Conservation (phyloP, 1,140 invertebrate genomes). For the Hermetia illucens region DNA sequence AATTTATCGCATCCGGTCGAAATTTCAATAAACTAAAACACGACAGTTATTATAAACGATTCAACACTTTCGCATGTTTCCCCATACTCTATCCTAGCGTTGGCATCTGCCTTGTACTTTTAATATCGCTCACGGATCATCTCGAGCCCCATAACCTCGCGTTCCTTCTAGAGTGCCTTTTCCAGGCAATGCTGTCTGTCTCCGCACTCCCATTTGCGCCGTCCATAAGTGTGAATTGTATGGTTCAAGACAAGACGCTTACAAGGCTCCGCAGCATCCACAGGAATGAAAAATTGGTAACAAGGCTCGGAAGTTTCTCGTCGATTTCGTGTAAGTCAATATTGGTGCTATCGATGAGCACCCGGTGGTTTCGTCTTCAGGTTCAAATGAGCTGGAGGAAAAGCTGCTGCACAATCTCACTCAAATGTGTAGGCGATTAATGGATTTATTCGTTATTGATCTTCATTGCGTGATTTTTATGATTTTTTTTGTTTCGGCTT, state of each 20-base stretch:
- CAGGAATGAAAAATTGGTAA: neutral
- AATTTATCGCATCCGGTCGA: constrained; percentile 1
- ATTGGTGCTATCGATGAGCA: too few species aligned
- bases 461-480: too few species aligned
- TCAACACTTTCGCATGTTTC: neutral
- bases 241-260: too few species aligned
- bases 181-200: neutral
- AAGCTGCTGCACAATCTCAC: neutral
- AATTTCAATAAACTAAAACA: constrained; percentile 1
- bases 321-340: neutral
- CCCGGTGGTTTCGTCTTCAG: neutral
- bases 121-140: too few species aligned
- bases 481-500: too few species aligned
- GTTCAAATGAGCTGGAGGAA: neutral
- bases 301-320: neutral
- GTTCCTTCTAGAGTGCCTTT: neutral
- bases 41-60: neutral
- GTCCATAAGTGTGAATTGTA: too few species aligned
- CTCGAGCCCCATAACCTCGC: neutral
- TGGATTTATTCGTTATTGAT: neutral
- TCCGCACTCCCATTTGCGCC: neutral
- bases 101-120: too few species aligned
- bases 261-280: too few species aligned
- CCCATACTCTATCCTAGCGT: neutral
- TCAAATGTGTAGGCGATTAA: constrained; percentile 1